Base-by-base conservation (phyloP, 2,888 invertebrate genomes). In the Tinea pellionella region DNA sequence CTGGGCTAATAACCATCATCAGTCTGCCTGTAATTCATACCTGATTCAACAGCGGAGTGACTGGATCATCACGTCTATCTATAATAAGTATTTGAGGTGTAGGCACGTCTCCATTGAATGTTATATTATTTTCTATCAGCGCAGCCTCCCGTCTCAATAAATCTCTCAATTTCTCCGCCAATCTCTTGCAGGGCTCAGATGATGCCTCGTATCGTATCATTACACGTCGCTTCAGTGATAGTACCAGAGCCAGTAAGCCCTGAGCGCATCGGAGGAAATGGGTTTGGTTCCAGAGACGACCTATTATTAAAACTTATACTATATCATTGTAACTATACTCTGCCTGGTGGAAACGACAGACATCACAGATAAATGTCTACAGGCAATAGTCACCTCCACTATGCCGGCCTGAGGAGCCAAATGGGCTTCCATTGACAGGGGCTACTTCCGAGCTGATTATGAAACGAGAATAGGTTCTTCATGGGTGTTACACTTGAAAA, bases 41-140 rank as follows among this genome's bases (percentile, higher is more conserved):
- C 88, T 95, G 96, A 80, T 96, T 97, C 30, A 99, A 83, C 61
- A 99, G 81, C 0, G 99, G 99, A 0, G 99, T 98, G 7, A 99
- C 94, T 0, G 98, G 95, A 82, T 99, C 99, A 74, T 96, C 96
- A 67, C 96, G 89, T 65, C 99, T 89, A 77, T 99, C 99, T 41
- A 99, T 74, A 63, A 99, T 93, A 32, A 99, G 78, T 61, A 99
- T 78, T 64, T 97, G 84, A 0, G 97, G 95, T 42, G 92, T 90
- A 0, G 93, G 91, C 55, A 89, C 80, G n/a, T 90, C 90, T 61
- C 93, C 92, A n/a, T 93, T 91, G 76, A 95, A 95, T 0, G 93
- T 91, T 60, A 90, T 89, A n/a, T 89, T 89, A 74, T 96, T 96
- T 68, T 97, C 94, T 74, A 98, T 95, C 9, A 98, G 87, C 9